phyloP scores from a whole-genome alignment of 2,113 vertebrate species.

The Pollimyrus isidori region DNA sequence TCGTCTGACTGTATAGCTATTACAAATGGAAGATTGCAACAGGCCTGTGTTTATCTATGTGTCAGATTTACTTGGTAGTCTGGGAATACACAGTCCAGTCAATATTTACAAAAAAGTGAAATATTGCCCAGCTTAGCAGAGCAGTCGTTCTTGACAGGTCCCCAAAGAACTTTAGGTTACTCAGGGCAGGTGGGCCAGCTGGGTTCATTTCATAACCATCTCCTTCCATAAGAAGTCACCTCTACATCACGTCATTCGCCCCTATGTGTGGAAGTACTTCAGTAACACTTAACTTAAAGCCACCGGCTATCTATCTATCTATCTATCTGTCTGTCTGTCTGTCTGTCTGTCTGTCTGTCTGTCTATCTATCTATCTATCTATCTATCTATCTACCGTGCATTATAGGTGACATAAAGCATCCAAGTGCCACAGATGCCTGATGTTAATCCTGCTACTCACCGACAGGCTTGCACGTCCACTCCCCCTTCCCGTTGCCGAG shows the following conservation, averaged over 20 bases:
- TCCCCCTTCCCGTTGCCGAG: slow-evolving; percentile 95
- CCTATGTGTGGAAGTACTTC: neutral
- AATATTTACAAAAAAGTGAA: slow-evolving; percentile 11
- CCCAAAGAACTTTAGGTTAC: neutral
- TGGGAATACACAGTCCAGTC: neutral
- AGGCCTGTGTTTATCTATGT: neutral
- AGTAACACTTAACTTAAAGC: neutral
- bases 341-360: no score
- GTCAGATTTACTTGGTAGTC: neutral
- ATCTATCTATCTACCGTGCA: no score
- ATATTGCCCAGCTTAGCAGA: neutral
- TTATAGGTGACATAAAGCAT: neutral
- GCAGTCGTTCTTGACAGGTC: neutral
- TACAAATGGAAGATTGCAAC: slow-evolving; percentile 2
- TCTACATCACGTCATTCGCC: neutral
- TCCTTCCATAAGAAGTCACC: neutral
- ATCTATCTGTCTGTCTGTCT: no score
- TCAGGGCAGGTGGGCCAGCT: neutral
- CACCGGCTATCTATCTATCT: neutral
- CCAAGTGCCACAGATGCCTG: neutral
- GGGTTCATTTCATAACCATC: neutral
- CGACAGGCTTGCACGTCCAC: slow-evolving; percentile 94
- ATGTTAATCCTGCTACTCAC: slow-evolving; percentile 52
- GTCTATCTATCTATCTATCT: neutral
- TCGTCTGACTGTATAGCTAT: neutral